These are phyloP conservation scores for Acipenser oxyrinchus DNA, from an alignment of 2,797 vertebrate species.

Conservation along the genomic window DNA sequence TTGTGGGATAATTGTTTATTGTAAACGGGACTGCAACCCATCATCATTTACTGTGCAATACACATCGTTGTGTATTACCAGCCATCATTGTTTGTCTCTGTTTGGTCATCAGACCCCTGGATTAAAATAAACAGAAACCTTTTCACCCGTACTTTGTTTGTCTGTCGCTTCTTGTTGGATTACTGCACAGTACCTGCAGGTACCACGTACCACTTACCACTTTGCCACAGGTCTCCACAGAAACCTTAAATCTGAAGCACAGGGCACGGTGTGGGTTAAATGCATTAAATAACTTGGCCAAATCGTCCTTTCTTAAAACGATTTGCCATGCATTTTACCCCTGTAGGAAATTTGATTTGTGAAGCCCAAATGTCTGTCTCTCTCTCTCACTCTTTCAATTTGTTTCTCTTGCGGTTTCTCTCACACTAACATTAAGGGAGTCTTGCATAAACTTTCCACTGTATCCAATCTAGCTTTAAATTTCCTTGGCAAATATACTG, in stretches of 20 bases:
- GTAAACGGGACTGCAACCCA: too few species aligned
- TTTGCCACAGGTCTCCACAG: slow-evolving; percentile 4
- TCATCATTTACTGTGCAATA: too few species aligned
- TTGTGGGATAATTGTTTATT: too few species aligned
- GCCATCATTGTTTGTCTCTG: too few species aligned
- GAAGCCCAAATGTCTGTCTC: neutral
- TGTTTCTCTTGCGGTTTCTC: neutral
- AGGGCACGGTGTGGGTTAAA: slow-evolving; percentile 5
- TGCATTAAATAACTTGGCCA: slow-evolving; percentile 2
- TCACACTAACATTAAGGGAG: neutral
- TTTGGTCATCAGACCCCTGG: too few species aligned
- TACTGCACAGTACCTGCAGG: neutral
- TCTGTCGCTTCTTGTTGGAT: too few species aligned
- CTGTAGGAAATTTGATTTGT: neutral
- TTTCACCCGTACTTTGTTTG: too few species aligned
- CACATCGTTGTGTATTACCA: too few species aligned
- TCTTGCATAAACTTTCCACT: slow-evolving; percentile 7
- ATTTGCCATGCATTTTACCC: neutral
- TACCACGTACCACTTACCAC: slow-evolving; percentile 11
- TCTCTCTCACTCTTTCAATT: too few species aligned
- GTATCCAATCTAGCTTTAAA: neutral
- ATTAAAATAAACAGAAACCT: too few species aligned
- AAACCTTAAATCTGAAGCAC: neutral
- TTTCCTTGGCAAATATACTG: slow-evolving; percentile 13
- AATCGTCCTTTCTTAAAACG: neutral